Evolutionary conservation across 2,888 invertebrate genomes (phyloP).

Genomic region (Hypomecis atomaria): DNA sequence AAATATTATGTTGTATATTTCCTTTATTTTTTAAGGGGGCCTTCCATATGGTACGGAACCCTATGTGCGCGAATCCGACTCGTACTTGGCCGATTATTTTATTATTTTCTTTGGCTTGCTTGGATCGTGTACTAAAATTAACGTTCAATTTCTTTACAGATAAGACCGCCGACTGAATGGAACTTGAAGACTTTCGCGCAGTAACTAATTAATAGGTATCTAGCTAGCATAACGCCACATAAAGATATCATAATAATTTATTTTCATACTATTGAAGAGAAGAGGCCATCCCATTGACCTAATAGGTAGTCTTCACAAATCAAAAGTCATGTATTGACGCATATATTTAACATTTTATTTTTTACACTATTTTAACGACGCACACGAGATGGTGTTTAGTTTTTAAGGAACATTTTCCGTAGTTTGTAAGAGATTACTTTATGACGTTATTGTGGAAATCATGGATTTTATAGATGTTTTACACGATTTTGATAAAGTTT

Average conservation of each 20-base stretch:
- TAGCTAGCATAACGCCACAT: neutral
- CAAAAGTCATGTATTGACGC: slow-evolving; percentile 14
- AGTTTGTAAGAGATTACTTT: slow-evolving; percentile 19
- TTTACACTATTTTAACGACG: slow-evolving; percentile 15
- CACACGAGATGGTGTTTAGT: slow-evolving; percentile 9
- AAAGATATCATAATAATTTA: slow-evolving; percentile 18
- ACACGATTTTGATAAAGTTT: slow-evolving; percentile 52
- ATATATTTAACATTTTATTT: slow-evolving; percentile 13
- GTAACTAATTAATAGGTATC: neutral
- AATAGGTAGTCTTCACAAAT: slow-evolving; percentile 10
- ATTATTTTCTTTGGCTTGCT: too few relatives aligned
- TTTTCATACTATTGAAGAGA: slow-evolving; percentile 25
- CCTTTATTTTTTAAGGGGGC: too few relatives aligned
- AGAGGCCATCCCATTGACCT: slow-evolving; percentile 3
- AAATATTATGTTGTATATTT: too few relatives aligned
- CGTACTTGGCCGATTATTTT: too few relatives aligned
- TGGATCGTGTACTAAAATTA: neutral
- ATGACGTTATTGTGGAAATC: slow-evolving; percentile 22
- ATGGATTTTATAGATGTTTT: slow-evolving; percentile 39
- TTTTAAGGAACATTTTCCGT: slow-evolving; percentile 19
- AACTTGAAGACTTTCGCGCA: slow-evolving; percentile 12
- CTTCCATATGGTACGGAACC: too few relatives aligned
- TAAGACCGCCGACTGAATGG: slow-evolving; percentile 30
- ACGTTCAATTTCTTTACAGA: slow-evolving; percentile 19
- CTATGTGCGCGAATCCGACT: too few relatives aligned